Percentiles rank a stretch among this genome's conserved stretches.
phyloP scores from a whole-genome alignment of 2,888 invertebrate genomes.

The Blastobasis adustella region DNA sequence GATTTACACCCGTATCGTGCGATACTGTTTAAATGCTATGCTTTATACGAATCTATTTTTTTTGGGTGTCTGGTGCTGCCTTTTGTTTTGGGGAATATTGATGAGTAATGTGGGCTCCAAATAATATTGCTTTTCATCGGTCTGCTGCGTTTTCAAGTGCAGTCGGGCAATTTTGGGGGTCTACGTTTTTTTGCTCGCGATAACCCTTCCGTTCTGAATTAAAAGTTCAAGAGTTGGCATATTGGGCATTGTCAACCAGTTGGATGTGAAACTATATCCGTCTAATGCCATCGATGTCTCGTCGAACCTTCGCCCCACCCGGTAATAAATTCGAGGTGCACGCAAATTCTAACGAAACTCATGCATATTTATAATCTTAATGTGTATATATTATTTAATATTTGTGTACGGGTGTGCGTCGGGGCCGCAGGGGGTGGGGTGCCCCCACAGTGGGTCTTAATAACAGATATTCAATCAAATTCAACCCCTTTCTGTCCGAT shows the following conservation, averaged over 20 bases:
- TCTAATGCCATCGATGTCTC: not conserved
- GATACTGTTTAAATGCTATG: constrained; percentile 10
- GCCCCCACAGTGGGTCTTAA: constrained; percentile 48
- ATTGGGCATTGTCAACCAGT: too few species aligned
- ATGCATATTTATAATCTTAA: constrained; percentile 72
- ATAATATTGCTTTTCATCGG: too few species aligned
- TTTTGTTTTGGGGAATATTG: constrained; percentile 1
- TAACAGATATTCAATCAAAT: constrained; percentile 76
- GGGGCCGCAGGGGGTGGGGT: constrained; percentile 39
- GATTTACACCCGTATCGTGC: constrained; percentile 48
- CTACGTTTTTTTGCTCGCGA: too few species aligned
- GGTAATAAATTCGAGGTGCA: constrained; percentile 18
- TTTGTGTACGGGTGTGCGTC: constrained; percentile 48
- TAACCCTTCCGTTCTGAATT: too few species aligned
- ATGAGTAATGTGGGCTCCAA: too few species aligned
- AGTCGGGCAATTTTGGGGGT: too few species aligned
- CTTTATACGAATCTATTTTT: constrained; percentile 9
- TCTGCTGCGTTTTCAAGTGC: too few species aligned
- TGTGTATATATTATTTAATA: constrained; percentile 70
- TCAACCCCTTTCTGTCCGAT: constrained; percentile 70
- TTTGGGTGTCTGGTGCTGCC: constrained; percentile 2
- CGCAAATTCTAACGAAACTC: constrained; percentile 59
- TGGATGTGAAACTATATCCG: not conserved
- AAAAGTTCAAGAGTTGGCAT: too few species aligned
- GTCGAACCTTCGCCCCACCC: not conserved